Base-by-base conservation (phyloP, 2,113 vertebrate species). In the Platysternon megacephalum region DNA sequence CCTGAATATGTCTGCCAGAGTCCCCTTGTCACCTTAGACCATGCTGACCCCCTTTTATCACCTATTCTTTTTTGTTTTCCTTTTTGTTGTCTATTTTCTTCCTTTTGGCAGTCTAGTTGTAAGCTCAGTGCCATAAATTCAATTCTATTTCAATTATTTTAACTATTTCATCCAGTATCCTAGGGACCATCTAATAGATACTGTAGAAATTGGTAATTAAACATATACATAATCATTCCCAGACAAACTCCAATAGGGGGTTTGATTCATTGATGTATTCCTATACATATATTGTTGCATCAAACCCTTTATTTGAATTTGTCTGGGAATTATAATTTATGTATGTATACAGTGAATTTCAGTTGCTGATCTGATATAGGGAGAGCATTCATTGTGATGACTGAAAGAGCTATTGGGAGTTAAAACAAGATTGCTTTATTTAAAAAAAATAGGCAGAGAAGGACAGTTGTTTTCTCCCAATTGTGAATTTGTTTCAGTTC, bases 381-480 rank as follows among this genome's bases (percentile, higher is more conserved):
- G 2, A 85, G 55, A 32, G 2, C 19, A 39, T 51, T 79, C 78
- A 13, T 65, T 79, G 24, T 2, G 4, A 90, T 93, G 21, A 91
- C 80, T 12, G 9, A 51, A 84, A 90, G 14, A 22, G 80, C 14
- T 2, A 2, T 46, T 84, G 28, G 8, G 87, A 96, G 44, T 17
- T 85, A 0, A 56, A 82, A 8, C 26, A 72, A 48, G 11, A 16
- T 16, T 3, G 3, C 74, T 94, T 93, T 74, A 49, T 82, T 17
- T 28, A 76, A 39, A 46, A 68, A 85, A 82, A 79, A 26, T 3
- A 68, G 35, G 29, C 32, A 65, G 14, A 6, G 11, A 24, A 9
- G 65, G 81, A 94, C 28, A 55, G 0, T n/a, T 0, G 0, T 1
- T 56, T 74, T 65, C 87, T 29, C 8, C 12, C 48, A 39, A 11